Evolutionary conservation across 2,888 invertebrate genomes (phyloP), one percentile per base, ranked within the genome.

Genomic region (Troides helena): DNA sequence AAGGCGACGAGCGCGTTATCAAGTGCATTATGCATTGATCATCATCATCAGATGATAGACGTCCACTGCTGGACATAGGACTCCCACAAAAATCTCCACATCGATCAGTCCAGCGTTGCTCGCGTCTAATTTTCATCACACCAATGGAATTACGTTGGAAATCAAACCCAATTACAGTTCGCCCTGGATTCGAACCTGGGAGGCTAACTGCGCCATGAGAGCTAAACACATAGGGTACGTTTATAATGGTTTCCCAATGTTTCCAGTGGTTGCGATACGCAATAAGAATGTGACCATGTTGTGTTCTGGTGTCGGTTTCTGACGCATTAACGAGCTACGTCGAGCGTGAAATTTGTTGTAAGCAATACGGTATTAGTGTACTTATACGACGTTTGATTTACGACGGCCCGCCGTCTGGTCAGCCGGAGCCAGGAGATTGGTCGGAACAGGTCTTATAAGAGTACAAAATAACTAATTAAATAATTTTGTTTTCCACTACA

Each of bases 261-360:
- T 50, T 12, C 12, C 5, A 18, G 50, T 50, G 21, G 25, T 57
- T 56, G 23, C 30, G 53, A 36, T 63, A 39, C 53, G 53, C 60
- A 64, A 69, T 65, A 65, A 69, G 58, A 65, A 62, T 57, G 62
- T 2, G 50, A 65, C 56, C 23, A 2, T 61, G 46, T 18, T 36
- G 10, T 18, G 25, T 30, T 53, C 57, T 46, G 53, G 65, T 65
- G 46, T 65, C 80, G 75, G 81, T 85, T 83, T 82, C 78, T 81
- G 77, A 71, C 74, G 78, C 77, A 89, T 89, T 89, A 89, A 79
- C 80, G 74, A 72, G 75, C 72, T 73, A 77, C 77, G 72, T 75
- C 83, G 81, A 74, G 79, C 89, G 87, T 89, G 89, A 89, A 90
- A 90, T 90, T 77, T 76, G 80, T 76, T 80, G 85, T 88, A 84